Conservation (phyloP, 2,797 vertebrate genomes). For the Adrianichthys oophorus region DNA sequence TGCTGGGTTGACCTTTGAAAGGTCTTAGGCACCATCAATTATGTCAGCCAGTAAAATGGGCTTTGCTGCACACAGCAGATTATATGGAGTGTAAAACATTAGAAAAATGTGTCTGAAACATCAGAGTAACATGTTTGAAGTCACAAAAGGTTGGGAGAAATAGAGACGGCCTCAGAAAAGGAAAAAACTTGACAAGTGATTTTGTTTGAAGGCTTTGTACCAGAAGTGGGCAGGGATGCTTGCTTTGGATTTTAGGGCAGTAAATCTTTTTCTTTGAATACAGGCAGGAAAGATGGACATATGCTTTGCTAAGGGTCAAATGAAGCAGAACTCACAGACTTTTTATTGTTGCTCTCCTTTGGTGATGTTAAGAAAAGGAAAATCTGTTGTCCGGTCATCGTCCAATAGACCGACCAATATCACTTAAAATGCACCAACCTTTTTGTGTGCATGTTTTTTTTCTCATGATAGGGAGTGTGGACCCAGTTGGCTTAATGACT, state of each 20-base stretch:
- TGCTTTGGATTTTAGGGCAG: conserved; percentile 83
- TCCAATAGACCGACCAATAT: conserved; percentile 65
- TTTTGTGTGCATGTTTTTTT: conserved; percentile 34
- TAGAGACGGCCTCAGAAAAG: conserved; percentile 82
- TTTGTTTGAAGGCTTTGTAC: conserved; percentile 86
- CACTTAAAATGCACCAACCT: conserved; percentile 63
- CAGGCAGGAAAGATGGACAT: conserved; percentile 88
- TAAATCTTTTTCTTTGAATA: conserved; percentile 84
- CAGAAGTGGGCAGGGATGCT: conserved; percentile 72
- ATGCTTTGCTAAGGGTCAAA: conserved; percentile 90
- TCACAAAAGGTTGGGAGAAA: conserved; percentile 66
- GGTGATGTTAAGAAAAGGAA: conserved; percentile 66
- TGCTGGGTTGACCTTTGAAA: conserved; percentile 80
- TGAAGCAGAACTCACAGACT: conserved; percentile 86
- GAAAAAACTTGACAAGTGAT: conserved; percentile 86
- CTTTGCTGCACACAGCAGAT: conserved; percentile 83
- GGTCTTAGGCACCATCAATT: conserved; percentile 81
- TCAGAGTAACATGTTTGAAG: conserved; percentile 85
- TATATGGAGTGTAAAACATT: conserved; percentile 98
- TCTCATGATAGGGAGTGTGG: conserved; percentile 52
- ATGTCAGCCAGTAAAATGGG: conserved; percentile 82
- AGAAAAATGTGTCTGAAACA: conserved; percentile 87
- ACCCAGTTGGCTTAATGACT: conserved; percentile 66
- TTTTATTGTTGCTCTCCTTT: conserved; percentile 85
- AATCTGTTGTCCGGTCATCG: conserved; percentile 69